Percentiles rank a stretch among this genome's conserved stretches.
Evolutionary conservation across 2,888 invertebrate genomes (phyloP).

Genomic region (Adelphocoris suturalis): DNA sequence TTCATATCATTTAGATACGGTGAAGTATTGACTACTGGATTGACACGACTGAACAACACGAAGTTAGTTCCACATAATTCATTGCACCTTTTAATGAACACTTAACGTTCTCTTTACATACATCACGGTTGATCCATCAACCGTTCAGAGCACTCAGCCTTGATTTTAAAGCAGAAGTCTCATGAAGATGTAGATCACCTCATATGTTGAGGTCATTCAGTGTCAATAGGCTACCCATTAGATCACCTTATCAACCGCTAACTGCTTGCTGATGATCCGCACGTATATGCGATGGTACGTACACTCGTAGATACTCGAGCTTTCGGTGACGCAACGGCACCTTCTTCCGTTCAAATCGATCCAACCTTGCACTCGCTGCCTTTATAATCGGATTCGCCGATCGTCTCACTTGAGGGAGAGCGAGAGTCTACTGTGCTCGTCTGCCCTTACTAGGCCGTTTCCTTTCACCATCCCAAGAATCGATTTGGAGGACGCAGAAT

Average conservation of each 20-base stretch:
- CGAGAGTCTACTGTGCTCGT: background rate
- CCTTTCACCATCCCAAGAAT: constrained; percentile 13
- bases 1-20: too few species aligned
- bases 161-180: too few species aligned
- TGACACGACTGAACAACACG: too few species aligned
- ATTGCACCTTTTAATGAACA: too few species aligned
- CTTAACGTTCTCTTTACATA: too few species aligned
- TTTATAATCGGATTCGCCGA: constrained; percentile 25
- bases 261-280: constrained; percentile 3
- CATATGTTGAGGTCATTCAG: background rate
- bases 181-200: too few species aligned
- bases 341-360: constrained; percentile 19
- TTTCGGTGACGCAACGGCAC: constrained; percentile 12
- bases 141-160: too few species aligned
- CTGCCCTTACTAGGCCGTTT: constrained; percentile 35
- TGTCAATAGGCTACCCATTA: constrained; percentile 16
- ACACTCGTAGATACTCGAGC: background rate
- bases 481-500: constrained; percentile 7
- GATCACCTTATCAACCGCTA: constrained; percentile 1
- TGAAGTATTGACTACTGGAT: too few species aligned
- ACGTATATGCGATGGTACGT: background rate
- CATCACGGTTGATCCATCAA: too few species aligned
- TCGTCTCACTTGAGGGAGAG: background rate
- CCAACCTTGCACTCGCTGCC: constrained; percentile 16
- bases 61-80: too few species aligned